Percentiles rank a stretch among this genome's conserved stretches.
Evolutionary conservation across 2,888 invertebrate species (phyloP).

Genomic region (Dinocampus coccinellae): DNA sequence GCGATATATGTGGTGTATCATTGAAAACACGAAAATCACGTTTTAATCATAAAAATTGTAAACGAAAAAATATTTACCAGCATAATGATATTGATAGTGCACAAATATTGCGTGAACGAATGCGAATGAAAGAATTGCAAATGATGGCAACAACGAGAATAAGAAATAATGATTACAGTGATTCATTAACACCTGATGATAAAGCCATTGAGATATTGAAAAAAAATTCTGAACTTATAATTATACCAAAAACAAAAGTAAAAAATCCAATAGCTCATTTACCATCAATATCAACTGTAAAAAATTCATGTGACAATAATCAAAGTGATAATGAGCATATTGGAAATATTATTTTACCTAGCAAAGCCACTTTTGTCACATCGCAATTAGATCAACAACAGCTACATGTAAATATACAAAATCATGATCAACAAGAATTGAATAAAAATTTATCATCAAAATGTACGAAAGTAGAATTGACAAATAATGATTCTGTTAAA

Average conservation of each 20-base stretch:
- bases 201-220: constrained; percentile 57
- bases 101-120: constrained; percentile 57
- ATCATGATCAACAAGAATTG: not conserved
- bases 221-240: constrained; percentile 62
- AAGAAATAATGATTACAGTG: constrained; percentile 56
- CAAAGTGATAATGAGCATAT: not conserved
- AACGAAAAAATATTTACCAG: constrained; percentile 54
- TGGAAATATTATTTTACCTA: not conserved
- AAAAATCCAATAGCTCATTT: constrained; percentile 20
- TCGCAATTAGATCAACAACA: not conserved
- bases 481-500: not conserved
- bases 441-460: not conserved
- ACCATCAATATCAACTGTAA: constrained; percentile 36
- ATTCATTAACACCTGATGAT: constrained; percentile 54
- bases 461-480: not conserved
- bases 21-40: constrained; percentile 56
- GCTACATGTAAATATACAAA: not conserved
- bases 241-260: constrained; percentile 55
- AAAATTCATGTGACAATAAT: not conserved
- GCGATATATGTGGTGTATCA: constrained; percentile 60
- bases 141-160: constrained; percentile 54
- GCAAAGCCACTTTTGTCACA: not conserved
- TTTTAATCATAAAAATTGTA: constrained; percentile 59
- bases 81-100: constrained; percentile 57
- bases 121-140: constrained; percentile 63